phyloP scores from a whole-genome alignment of 2,888 invertebrate species.

The Autographa gamma region DNA sequence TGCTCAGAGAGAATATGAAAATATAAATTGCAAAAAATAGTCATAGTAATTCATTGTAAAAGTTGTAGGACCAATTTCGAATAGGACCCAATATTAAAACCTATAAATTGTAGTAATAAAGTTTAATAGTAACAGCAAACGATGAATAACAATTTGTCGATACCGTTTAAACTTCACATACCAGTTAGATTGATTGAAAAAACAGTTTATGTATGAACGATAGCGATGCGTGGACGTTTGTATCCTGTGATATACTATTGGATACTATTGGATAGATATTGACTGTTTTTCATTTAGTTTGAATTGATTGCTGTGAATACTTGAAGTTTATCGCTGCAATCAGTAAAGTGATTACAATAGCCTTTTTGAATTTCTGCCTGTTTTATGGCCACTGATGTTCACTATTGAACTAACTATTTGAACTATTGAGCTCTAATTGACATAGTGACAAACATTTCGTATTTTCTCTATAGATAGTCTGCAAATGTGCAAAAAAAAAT shows the following conservation, averaged over 20 bases:
- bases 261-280: not conserved
- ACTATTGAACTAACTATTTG: too few species aligned
- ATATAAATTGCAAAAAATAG: too few species aligned
- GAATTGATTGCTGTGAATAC: not conserved
- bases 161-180: conserved; percentile 25
- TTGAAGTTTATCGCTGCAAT: not conserved
- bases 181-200: conserved; percentile 38
- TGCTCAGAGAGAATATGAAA: not conserved
- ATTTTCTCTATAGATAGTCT: too few species aligned
- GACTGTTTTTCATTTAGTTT: not conserved
- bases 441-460: too few species aligned
- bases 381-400: too few species aligned
- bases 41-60: too few species aligned
- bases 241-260: conserved; percentile 13
- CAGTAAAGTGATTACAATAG: too few species aligned
- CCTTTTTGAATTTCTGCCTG: too few species aligned
- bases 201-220: conserved; percentile 20
- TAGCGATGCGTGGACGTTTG: conserved; percentile 15
- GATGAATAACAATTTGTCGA: conserved; percentile 34
- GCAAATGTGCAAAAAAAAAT: too few species aligned
- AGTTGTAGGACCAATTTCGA: not conserved
- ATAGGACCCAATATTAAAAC: not conserved
- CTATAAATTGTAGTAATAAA: not conserved
- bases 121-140: conserved; percentile 7
- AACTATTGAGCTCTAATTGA: too few species aligned